Conservation (phyloP, 2,888 invertebrate species). For the Boloria euphrosyne region DNA sequence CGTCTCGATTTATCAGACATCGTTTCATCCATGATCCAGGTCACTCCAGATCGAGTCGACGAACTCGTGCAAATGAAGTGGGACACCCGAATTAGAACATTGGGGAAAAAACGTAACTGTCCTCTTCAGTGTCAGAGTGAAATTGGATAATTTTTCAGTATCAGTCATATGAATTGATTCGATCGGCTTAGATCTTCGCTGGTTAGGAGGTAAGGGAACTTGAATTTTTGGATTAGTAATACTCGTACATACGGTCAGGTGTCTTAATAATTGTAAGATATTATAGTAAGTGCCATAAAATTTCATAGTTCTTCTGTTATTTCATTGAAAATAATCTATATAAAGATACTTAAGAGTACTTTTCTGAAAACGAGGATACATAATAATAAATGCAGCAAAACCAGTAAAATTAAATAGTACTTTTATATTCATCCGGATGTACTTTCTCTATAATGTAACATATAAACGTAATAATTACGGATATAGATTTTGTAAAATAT, state of each 20-base stretch:
- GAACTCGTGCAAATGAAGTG: constrained; percentile 22
- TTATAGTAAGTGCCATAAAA: too few relatives aligned
- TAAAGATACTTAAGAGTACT: too few relatives aligned
- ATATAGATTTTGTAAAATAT: constrained; percentile 4
- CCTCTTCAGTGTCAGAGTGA: background rate
- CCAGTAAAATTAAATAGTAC: background rate
- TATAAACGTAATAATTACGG: background rate
- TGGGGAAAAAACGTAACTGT: constrained; percentile 21
- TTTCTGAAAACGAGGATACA: too few relatives aligned
- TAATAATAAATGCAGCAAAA: too few relatives aligned
- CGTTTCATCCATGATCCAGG: constrained; percentile 14
- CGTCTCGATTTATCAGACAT: constrained; percentile 5
- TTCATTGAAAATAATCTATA: too few relatives aligned
- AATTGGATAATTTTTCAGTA: background rate
- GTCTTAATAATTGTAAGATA: too few relatives aligned
- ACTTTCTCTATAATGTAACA: constrained; percentile 13
- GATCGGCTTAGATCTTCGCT: too few relatives aligned
- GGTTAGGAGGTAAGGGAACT: too few relatives aligned
- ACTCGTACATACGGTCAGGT: too few relatives aligned
- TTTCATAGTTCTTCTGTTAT: too few relatives aligned
- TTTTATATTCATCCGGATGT: constrained; percentile 7
- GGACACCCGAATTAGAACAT: constrained; percentile 23
- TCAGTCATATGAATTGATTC: too few relatives aligned
- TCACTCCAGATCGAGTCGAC: constrained; percentile 20
- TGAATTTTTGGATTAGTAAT: too few relatives aligned